Evolutionary conservation across 2,888 invertebrate genomes (phyloP), one percentile per base, ranked within the genome.

Genomic region (Eustalomyia histrio): DNA sequence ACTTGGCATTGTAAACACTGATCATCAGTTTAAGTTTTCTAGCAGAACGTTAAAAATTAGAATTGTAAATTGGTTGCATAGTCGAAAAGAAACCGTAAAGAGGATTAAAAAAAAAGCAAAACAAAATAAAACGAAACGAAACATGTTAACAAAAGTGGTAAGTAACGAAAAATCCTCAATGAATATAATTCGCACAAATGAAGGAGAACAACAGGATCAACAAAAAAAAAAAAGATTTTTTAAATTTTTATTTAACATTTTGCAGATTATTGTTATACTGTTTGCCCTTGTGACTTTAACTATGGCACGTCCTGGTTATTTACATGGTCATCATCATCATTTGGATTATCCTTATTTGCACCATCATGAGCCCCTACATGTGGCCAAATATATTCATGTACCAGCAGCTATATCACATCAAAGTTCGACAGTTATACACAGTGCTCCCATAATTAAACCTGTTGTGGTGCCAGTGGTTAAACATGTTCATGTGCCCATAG

Each of bases 371-470:
- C 89, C 89, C 0, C 68, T 88, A 69, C 89, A 88, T 84, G 83
- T 88, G 67, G 86, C 89, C 64, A 88, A 88, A 64, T 86, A 87
- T 16, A 86, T 89, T 4, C 88, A 88, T 68, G 79, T 90, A 6
- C 90, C 90, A 0, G 88, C 89, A 0, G 89, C 89, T 8, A 85
- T 89, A 5, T 89, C 89, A n/a, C 89, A 89, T 76, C 89, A 89
- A 73, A 90, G 90, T 63, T 89, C 89, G 1, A 89, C 89, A 1
- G 84, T 89, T 65, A 88, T 90, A 68, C 89, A 89, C 83, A 88
- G 86, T 52, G 87, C 87, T 33, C 88, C 88, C 12, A 86, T 88
- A 24, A 86, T 89, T 39, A 88, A 90, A 71, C 89, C 90, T 1
- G 83, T 89, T 35, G 86, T 90, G n/a, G 85, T 89, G 80, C 89